These are phyloP conservation scores for Drosophila willistoni DNA, from an alignment of 1,140 invertebrate species.

Conservation along the genomic window DNA sequence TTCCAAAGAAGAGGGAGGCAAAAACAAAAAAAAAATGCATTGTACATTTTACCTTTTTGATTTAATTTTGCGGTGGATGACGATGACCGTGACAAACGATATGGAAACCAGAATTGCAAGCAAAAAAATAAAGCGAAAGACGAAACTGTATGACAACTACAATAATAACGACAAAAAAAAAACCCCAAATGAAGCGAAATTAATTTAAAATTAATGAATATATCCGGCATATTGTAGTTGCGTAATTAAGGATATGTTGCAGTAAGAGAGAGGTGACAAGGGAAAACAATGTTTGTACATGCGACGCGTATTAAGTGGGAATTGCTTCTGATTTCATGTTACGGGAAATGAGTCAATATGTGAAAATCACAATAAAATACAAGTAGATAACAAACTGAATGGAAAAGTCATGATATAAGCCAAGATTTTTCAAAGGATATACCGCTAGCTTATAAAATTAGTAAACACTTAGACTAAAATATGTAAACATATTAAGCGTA, in stretches of 20 bases:
- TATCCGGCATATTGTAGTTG: slow-evolving; percentile 40
- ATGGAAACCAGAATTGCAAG: slow-evolving; percentile 23
- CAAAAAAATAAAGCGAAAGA: background rate
- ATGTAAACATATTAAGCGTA: no score
- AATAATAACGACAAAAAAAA: slow-evolving; percentile 14
- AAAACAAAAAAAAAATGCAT: slow-evolving; percentile 23
- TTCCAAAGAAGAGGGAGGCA: background rate
- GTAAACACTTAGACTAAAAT: no score
- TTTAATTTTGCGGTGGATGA: slow-evolving; percentile 58
- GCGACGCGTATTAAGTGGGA: slow-evolving; percentile 1
- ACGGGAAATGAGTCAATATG: background rate
- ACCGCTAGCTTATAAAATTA: no score
- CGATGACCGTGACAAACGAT: slow-evolving; percentile 40
- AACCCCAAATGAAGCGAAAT: background rate
- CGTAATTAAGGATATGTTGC: slow-evolving; percentile 1
- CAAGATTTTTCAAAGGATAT: background rate
- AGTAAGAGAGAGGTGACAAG: background rate
- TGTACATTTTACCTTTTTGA: slow-evolving; percentile 55
- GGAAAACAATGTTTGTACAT: background rate
- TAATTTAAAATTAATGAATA: slow-evolving; percentile 53
- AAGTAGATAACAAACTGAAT: background rate
- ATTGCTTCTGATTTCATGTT: background rate
- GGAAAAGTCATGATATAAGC: background rate
- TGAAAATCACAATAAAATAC: background rate
- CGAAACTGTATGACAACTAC: slow-evolving; percentile 35